Evolutionary conservation across 2,797 vertebrate species (phyloP), one percentile per base, ranked within the genome.

Genomic region (Spea hammondii): DNA sequence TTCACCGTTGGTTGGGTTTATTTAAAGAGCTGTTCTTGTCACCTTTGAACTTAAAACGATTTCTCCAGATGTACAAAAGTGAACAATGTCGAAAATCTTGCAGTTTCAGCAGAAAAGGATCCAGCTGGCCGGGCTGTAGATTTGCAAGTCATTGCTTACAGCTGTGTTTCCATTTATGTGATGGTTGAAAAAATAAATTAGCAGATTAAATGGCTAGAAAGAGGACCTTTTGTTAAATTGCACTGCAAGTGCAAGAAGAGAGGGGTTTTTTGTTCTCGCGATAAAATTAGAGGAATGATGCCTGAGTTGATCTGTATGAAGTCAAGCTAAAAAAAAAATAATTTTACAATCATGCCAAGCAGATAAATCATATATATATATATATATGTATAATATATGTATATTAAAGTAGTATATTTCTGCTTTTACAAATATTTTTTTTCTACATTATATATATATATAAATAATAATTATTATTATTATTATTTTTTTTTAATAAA

Each of bases 111-210:
- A 93, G 89, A 95, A 93, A 90, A 86, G 83, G 86, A 91, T 95
- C 94, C 96, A 97, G 93, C 95, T 96, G 95, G 94, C 92, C 89
- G 87, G 85, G 87, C 91, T 91, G 88, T 88, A 87, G 87, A 88
- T 93, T 93, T 93, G 91, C 92, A 94, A 95, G 92, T 95, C 94
- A 96, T 94, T 94, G 94, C 91, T 95, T 97, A 94, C 95, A 98
- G 95, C 96, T 96, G 94, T 92, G 92, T 93, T 93, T 96, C 92
- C 88, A 93, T 97, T 97, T 97, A 94, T 95, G 91, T 91, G 92
- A 95, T 92, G 91, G 93, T 93, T 95, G 92, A 95, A 95, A 96
- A 98, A 97, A 98, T 97, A 97, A 96, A 96, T 96, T 90, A 93
- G 90, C 85, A 93, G 94, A 96, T 95, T 94, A 94, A 93, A 94